Evolutionary conservation across 2,797 vertebrate species (phyloP).

Genomic region (Chelon labrosus): DNA sequence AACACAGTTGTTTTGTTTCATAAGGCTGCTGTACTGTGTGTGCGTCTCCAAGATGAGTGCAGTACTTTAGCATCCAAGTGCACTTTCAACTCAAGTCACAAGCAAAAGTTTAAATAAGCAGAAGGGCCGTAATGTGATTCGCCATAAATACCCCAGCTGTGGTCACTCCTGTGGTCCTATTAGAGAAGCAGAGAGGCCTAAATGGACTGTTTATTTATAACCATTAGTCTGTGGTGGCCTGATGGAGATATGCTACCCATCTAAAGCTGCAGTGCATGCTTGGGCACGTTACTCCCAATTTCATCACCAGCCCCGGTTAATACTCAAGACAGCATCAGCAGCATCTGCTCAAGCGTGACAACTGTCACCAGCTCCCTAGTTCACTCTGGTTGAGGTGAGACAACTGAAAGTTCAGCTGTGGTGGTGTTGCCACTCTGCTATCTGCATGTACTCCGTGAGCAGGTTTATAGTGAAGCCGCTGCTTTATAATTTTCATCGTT

Average conservation of each 20-base stretch:
- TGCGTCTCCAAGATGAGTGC: constrained; percentile 10
- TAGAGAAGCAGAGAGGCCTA: constrained; percentile 48
- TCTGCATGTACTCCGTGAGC: constrained; percentile 14
- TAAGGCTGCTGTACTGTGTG: not conserved
- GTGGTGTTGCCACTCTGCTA: constrained; percentile 45
- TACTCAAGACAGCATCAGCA: constrained; percentile 58
- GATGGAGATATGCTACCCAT: constrained; percentile 36
- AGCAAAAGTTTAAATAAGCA: constrained; percentile 43
- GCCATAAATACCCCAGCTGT: constrained; percentile 59
- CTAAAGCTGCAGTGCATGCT: constrained; percentile 42
- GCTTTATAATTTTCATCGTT: constrained; percentile 23
- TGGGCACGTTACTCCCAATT: constrained; percentile 67
- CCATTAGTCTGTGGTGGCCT: constrained; percentile 39
- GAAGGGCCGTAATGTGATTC: constrained; percentile 42
- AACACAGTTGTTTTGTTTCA: constrained; percentile 17
- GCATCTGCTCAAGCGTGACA: constrained; percentile 61
- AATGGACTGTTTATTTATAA: constrained; percentile 71
- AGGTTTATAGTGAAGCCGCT: constrained; percentile 40
- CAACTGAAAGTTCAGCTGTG: constrained; percentile 36
- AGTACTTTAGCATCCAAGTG: not conserved
- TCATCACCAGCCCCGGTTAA: constrained; percentile 75
- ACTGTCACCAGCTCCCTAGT: constrained; percentile 53
- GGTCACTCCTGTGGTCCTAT: constrained; percentile 67
- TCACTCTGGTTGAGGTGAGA: constrained; percentile 33
- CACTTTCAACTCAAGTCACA: constrained; percentile 19